Evolutionary conservation across 2,797 vertebrate species (phyloP).

Genomic region (Thaleichthys pacificus): DNA sequence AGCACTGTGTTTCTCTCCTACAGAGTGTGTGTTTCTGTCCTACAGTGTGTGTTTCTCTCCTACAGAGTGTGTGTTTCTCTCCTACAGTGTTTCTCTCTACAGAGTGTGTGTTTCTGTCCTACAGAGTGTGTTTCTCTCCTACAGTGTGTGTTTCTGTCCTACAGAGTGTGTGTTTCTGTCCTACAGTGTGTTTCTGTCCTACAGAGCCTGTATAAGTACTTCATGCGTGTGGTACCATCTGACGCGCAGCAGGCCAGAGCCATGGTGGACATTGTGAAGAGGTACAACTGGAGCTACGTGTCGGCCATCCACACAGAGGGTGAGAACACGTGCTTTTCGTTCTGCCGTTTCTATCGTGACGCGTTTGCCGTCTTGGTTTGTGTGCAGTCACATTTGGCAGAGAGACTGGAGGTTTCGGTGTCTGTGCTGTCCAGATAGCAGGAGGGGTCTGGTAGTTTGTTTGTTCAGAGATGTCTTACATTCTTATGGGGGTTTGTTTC

Average conservation of each 20-base stretch:
- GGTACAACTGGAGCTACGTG: conserved; percentile 99
- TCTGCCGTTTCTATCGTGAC: not conserved
- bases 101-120: not conserved
- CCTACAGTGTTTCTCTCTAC: not conserved
- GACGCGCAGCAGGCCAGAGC: conserved; percentile 95
- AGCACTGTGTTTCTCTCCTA: not conserved
- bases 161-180: not conserved
- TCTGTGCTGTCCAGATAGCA: no score
- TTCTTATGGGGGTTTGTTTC: not conserved
- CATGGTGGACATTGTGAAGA: conserved; percentile 99
- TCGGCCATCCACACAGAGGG: conserved; percentile 98
- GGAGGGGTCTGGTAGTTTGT: not conserved
- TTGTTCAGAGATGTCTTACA: not conserved
- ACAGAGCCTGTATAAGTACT: conserved; percentile 85
- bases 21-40: not conserved
- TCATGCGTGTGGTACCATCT: conserved; percentile 98
- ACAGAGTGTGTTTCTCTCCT: conserved; percentile 77
- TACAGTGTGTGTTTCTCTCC: conserved; percentile 54
- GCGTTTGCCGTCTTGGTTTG: no score
- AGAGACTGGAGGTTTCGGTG: no score
- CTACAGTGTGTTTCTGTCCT: not conserved
- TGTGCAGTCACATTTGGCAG: no score
- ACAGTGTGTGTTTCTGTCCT: not conserved
- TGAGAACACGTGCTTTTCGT: conserved; percentile 56
- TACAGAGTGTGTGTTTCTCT: conserved; percentile 59